Conservation (phyloP, 2,888 invertebrate genomes). For the Cancer borealis region DNA sequence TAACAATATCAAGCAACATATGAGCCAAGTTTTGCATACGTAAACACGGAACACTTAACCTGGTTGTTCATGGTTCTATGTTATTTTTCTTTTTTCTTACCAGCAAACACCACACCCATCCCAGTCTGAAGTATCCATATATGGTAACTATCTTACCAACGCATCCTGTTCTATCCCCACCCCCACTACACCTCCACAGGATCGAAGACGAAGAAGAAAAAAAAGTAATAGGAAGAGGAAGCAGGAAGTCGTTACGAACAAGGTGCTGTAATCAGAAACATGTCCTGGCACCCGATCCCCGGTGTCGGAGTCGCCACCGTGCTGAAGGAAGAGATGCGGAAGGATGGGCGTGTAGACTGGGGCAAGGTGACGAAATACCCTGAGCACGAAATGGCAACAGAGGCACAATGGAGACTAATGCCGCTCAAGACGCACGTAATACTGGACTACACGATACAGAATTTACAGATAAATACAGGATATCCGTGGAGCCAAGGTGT, state of each 20-base stretch:
- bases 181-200: background rate
- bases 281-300: background rate
- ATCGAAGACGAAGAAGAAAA: too few species aligned
- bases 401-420: background rate
- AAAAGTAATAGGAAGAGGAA: background rate
- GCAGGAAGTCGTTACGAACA: background rate
- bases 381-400: background rate
- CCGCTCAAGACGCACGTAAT: background rate
- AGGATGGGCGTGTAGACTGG: constrained; percentile 21
- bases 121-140: background rate
- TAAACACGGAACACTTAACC: background rate
- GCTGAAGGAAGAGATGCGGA: background rate
- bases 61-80: background rate
- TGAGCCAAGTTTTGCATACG: background rate
- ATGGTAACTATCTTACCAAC: background rate
- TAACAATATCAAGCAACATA: background rate
- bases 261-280: constrained; percentile 17
- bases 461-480: background rate
- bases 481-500: background rate
- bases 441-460: too few species aligned
- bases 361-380: constrained; percentile 28
- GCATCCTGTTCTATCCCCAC: background rate
- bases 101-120: background rate
- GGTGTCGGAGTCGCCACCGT: background rate
- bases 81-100: background rate